phyloP scores from a whole-genome alignment of 2,113 vertebrate species.

The Pelecanus crispus region DNA sequence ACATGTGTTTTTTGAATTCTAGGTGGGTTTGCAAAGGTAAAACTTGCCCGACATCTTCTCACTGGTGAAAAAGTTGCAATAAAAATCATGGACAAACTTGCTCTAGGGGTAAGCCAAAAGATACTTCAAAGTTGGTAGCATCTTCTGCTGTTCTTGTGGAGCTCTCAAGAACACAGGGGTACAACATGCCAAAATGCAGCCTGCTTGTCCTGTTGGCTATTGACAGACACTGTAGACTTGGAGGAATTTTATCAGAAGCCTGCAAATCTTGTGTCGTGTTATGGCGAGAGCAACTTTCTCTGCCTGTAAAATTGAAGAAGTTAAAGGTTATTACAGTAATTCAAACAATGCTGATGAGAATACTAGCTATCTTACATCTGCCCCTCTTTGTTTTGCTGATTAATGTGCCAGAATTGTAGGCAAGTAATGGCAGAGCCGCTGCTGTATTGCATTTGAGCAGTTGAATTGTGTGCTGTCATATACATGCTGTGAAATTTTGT shows the following conservation, averaged over 20 bases:
- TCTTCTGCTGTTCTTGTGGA: neutral
- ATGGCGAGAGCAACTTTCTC: rapidly evolving
- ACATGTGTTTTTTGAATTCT: neutral
- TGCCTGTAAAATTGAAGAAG: neutral
- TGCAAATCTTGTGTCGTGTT: neutral
- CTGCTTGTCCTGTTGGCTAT: neutral
- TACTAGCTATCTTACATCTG: neutral
- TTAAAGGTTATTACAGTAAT: neutral
- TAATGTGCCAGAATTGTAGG: neutral
- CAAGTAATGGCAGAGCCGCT: neutral
- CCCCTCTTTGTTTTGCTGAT: neutral
- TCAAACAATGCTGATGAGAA: neutral
- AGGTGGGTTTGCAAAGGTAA: conserved; percentile 98
- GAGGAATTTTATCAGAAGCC: neutral
- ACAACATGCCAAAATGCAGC: rapidly evolving
- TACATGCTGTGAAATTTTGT: rapidly evolving
- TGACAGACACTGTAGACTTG: neutral
- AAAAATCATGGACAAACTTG: conserved; percentile 94
- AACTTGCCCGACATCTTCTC: conserved; percentile 84
- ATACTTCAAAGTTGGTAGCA: neutral
- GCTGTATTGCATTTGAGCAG: neutral
- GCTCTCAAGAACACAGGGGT: rapidly evolving
- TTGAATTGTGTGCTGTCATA: too few relatives aligned
- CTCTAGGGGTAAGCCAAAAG: conserved; percentile 82
- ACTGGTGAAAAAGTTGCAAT: conserved; percentile 93